Evolutionary conservation across 1,140 invertebrate species (phyloP), one percentile per base, ranked within the genome.

Genomic region (Brachionus sp.): DNA sequence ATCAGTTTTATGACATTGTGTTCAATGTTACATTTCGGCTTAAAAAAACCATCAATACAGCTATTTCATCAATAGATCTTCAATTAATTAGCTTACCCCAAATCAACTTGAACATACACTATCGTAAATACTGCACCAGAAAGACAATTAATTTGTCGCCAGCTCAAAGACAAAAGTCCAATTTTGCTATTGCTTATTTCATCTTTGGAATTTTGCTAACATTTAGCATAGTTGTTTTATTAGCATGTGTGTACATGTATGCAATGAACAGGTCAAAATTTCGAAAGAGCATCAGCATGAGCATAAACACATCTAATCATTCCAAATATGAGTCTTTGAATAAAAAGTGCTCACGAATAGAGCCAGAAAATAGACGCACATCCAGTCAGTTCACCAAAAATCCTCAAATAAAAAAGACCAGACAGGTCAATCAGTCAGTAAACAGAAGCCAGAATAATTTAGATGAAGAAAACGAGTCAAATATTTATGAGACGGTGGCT

Each of bases 251-350:
- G 39, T 75, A 75, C 70, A 75, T 75, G 70, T 75, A 75, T 19
- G 39, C 23, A 25, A 10, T 29, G 12, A 75, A 75, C n/a, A 75
- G 5, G 44, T 9, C 70, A 12, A 75, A 75, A 46, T 75, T 46
- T n/a, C 44, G 44, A n/a, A 44, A 46, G 25, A 75, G 42, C 13
- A 75, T 46, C 13, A 44, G 42, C 44, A 35, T 75, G n/a, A 70
- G 66, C 44, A 75, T 75, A 75, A 75, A 75, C 25, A 75, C 70
- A 12, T 46, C 39, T 7, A 46, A 75, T 75, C 70, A 75, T 50
- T 75, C 70, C 16, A 75, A 75, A 19, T 75, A 75, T 25, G 70
- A 75, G 25, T 75, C 70, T 0, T 75, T 75, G 70, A 75, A 75
- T 25, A 75, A 75, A 16, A 35, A 13, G 35, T n/a, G 64, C 4